These are phyloP conservation scores for Chalcis sispes DNA, from an alignment of 2,888 invertebrate species.

Conservation along the genomic window DNA sequence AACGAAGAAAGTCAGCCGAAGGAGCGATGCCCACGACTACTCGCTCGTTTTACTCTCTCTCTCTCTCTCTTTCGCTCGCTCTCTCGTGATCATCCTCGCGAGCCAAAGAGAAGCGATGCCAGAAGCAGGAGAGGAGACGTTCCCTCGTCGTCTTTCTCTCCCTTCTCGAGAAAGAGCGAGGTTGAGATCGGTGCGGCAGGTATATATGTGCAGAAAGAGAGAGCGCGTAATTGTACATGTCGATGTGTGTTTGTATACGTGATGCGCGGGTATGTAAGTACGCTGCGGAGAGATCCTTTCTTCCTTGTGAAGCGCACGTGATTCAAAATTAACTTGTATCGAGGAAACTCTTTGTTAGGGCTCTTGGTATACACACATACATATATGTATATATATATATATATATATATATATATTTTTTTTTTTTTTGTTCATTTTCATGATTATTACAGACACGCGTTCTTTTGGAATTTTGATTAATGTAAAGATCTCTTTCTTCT, in stretches of 20 bases:
- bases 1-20: constrained; percentile 49
- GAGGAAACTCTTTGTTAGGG: constrained; percentile 45
- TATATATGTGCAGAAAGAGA: background rate
- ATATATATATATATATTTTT: no score
- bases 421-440: background rate
- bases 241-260: background rate
- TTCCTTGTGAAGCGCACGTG: constrained; percentile 43
- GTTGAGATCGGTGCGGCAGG: no score
- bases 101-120: constrained; percentile 12
- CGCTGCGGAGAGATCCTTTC: constrained; percentile 33
- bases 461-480: no score
- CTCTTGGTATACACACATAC: no score
- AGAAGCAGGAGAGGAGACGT: constrained; percentile 22
- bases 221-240: background rate
- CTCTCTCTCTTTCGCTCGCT: background rate
- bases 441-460: no score
- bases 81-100: constrained; percentile 36
- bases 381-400: no score
- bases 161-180: background rate
- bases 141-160: constrained; percentile 15
- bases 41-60: no score
- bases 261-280: background rate
- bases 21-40: constrained; percentile 6
- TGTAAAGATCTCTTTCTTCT: no score
- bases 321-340: constrained; percentile 53